A percentile compares a stretch with the other conserved stretches of the same genome.
These are phyloP conservation scores for Tachypleus tridentatus DNA, from an alignment of 1,140 invertebrate species.

Conservation along the genomic window DNA sequence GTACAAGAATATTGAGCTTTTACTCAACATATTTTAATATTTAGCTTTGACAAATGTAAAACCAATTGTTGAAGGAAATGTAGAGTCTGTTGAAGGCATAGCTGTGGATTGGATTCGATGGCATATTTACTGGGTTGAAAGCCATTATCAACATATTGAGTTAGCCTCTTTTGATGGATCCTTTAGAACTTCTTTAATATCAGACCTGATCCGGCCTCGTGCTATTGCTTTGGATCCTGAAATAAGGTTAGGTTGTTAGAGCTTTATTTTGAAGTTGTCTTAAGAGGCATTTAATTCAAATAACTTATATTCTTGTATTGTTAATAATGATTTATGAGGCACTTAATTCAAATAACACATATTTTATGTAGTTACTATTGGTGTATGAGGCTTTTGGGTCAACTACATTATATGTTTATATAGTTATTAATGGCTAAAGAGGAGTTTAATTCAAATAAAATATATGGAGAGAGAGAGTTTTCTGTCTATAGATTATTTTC, in stretches of 20 bases:
- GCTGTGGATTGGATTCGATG: neutral
- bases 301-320: no score
- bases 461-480: no score
- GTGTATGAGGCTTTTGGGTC: no score
- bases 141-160: conserved; percentile 1
- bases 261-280: no score
- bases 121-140: neutral
- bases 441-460: no score
- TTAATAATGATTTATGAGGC: no score
- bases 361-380: no score
- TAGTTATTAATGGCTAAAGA: no score
- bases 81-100: neutral
- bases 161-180: neutral
- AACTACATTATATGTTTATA: no score
- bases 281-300: no score
- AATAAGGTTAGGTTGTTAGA: neutral
- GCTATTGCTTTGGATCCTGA: neutral
- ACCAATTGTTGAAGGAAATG: neutral
- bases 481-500: no score
- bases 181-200: neutral
- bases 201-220: neutral
- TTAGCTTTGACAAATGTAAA: neutral
- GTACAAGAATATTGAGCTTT: neutral
- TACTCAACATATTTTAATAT: neutral
- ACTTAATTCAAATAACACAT: no score